Percentiles rank a stretch among this genome's conserved stretches.
phyloP scores from a whole-genome alignment of 37 sponge, comb jelly and placozoan species.

The Amphimedon queenslandica region DNA sequence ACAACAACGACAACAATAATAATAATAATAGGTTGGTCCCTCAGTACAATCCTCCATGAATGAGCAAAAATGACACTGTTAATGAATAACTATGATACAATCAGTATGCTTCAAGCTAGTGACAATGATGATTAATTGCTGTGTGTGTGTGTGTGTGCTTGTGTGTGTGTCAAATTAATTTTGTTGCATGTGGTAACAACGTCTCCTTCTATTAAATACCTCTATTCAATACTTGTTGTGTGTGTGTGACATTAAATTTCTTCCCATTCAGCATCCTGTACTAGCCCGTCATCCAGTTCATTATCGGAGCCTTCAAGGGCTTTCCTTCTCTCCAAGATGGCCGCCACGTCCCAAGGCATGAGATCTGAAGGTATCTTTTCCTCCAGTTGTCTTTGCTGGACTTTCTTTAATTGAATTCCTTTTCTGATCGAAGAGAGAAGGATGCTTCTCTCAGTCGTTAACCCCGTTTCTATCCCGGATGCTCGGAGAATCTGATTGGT shows the following conservation, averaged over 20 bases:
- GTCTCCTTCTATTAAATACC: too few species aligned
- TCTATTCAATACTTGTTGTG: too few species aligned
- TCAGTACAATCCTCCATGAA: too few species aligned
- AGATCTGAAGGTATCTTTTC: background rate
- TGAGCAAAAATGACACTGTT: too few species aligned
- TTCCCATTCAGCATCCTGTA: constrained; percentile 15
- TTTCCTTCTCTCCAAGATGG: constrained; percentile 45
- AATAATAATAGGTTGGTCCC: too few species aligned
- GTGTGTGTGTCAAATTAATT: too few species aligned
- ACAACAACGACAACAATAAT: too few species aligned
- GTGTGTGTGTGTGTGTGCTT: too few species aligned
- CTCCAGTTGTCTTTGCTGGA: background rate
- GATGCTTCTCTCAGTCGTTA: background rate
- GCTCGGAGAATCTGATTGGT: constrained; percentile 6
- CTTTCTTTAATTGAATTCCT: constrained; percentile 31
- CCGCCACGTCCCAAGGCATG: constrained; percentile 58
- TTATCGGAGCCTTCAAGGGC: constrained; percentile 3
- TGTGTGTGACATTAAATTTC: background rate
- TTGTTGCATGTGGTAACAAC: too few species aligned
- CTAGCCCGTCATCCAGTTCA: background rate
- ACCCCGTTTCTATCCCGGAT: constrained; percentile 1
- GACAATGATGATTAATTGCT: too few species aligned
- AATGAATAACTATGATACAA: too few species aligned
- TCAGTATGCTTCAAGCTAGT: too few species aligned
- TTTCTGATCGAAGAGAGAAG: constrained; percentile 36